Evolutionary conservation across 2,113 vertebrate species (phyloP).

Genomic region (Lophura nycthemera): DNA sequence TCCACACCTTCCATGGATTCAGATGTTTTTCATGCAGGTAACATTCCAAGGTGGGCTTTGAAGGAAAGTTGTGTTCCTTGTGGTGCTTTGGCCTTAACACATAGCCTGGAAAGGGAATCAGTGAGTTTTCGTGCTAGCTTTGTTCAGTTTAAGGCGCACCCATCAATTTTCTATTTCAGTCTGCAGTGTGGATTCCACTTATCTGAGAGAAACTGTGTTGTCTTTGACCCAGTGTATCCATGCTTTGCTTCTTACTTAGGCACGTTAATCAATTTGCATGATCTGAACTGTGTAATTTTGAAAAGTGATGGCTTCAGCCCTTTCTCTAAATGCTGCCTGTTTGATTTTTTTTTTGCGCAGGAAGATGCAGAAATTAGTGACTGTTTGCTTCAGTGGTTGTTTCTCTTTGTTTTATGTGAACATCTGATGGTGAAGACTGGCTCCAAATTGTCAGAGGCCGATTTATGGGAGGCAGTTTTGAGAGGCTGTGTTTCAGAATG

Average conservation of each 20-base stretch:
- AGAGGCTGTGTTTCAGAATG: not conserved
- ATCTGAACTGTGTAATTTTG: constrained; percentile 5
- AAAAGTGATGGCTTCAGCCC: not conserved
- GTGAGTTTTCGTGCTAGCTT: not conserved
- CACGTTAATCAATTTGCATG: not conserved
- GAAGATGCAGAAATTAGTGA: not conserved
- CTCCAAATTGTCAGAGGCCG: not conserved
- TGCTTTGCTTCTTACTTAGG: not conserved
- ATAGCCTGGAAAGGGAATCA: not conserved
- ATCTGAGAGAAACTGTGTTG: not conserved
- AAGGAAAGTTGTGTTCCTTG: not conserved
- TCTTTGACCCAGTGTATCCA: not conserved
- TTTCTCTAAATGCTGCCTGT: too few relatives aligned
- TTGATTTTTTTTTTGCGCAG: not conserved
- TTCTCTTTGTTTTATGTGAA: not conserved
- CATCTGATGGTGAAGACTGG: not conserved
- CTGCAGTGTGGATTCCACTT: not conserved
- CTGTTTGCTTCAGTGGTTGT: accelerated
- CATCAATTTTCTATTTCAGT: not conserved
- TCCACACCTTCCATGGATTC: not conserved
- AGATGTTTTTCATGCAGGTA: not conserved
- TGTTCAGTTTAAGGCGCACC: not conserved
- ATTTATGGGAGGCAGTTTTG: not conserved
- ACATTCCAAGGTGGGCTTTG: not conserved
- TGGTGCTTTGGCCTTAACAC: not conserved